phyloP scores from a whole-genome alignment of 92 coral and sea anemone species.

The Nematostella vectensis region DNA sequence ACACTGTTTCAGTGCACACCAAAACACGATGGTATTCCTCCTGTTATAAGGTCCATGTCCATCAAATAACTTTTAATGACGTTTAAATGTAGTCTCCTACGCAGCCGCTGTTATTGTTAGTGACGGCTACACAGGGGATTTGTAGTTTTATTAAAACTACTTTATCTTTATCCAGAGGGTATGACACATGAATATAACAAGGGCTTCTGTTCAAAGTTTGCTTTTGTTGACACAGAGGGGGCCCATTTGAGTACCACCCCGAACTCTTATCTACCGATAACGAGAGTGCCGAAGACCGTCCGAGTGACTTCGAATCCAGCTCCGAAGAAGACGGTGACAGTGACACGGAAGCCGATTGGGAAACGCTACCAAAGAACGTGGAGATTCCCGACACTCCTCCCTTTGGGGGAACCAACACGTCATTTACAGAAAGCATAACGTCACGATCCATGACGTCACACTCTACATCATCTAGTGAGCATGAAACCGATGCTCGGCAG shows the following conservation, averaged over 20 bases:
- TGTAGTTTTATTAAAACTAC: no score
- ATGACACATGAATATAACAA: no score
- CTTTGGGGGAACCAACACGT: neutral
- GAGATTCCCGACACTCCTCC: conserved; percentile 38
- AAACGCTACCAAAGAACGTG: conserved; percentile 55
- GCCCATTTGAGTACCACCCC: conserved; percentile 75
- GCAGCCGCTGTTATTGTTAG: no score
- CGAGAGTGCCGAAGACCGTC: conserved; percentile 32
- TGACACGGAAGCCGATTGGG: conserved; percentile 87
- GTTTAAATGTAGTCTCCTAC: no score
- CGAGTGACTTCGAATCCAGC: conserved; percentile 37
- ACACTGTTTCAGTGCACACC: no score
- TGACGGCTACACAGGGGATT: no score
- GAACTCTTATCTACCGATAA: conserved; percentile 52
- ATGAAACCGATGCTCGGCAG: conserved; percentile 40
- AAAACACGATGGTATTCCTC: no score
- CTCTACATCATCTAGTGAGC: conserved; percentile 12
- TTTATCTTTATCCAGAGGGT: no score
- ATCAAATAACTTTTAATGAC: no score
- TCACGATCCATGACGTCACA: conserved; percentile 18
- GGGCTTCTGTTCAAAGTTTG: no score
- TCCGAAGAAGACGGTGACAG: conserved; percentile 59
- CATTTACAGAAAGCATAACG: conserved; percentile 15
- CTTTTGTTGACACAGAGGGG: conserved; percentile 60
- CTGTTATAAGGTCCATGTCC: no score